Evolutionary conservation across 1,140 invertebrate genomes (phyloP).

Genomic region (Drosophila sp.): DNA sequence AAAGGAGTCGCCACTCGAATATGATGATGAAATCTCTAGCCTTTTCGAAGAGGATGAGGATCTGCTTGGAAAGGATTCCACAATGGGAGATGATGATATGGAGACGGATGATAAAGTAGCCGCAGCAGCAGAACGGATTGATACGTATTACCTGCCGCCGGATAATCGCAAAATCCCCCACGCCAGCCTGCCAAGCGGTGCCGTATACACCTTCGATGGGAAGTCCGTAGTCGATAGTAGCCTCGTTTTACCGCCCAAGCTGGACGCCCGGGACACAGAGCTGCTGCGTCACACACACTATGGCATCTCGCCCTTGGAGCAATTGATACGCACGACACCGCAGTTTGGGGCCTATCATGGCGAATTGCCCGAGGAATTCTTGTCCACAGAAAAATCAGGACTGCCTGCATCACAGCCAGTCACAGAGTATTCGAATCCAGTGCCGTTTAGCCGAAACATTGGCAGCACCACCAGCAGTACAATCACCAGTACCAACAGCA

Average conservation of each 20-base stretch:
- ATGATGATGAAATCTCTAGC: constrained; percentile 38
- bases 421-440: constrained; percentile 49
- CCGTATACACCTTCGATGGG: constrained; percentile 89
- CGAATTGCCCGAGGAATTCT: constrained; percentile 85
- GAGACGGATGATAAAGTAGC: constrained; percentile 85
- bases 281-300: constrained; percentile 83
- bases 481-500: constrained; percentile 24
- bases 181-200: constrained; percentile 82
- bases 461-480: constrained; percentile 24
- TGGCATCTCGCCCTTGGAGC: constrained; percentile 85
- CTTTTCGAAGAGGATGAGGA: constrained; percentile 57
- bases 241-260: constrained; percentile 85
- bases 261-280: constrained; percentile 82
- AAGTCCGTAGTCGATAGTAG: constrained; percentile 87
- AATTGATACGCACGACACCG: constrained; percentile 86
- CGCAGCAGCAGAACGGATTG: constrained; percentile 88
- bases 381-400: constrained; percentile 43
- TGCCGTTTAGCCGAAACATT: constrained; percentile 30
- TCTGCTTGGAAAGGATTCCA: constrained; percentile 29
- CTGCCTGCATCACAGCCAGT: constrained; percentile 29
- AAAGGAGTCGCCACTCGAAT: not conserved
- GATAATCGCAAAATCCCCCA: constrained; percentile 83
- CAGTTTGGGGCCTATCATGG: constrained; percentile 89
- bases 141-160: constrained; percentile 88
- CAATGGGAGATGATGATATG: constrained; percentile 63